Evolutionary conservation across 2,113 vertebrate genomes (phyloP).

Genomic region (Genyomyrus donnyi): DNA sequence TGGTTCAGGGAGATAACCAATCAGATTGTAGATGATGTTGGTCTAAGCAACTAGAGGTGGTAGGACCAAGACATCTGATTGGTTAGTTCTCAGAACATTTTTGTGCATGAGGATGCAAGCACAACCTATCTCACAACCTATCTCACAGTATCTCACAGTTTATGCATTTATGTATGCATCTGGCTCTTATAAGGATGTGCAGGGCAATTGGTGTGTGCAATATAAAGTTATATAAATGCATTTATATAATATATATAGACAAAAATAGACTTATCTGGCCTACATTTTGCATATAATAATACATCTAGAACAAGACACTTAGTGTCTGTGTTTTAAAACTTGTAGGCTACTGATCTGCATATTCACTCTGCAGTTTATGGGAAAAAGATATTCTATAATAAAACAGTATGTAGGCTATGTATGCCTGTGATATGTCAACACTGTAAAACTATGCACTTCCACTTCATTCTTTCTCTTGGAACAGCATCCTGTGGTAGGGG

Average conservation of each 20-base stretch:
- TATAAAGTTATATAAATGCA: background rate
- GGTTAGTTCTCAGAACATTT: too few relatives aligned
- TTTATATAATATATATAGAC: background rate
- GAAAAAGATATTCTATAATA: background rate
- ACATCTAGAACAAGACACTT: background rate
- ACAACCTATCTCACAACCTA: background rate
- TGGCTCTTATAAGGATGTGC: background rate
- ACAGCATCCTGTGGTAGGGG: background rate
- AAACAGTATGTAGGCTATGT: background rate
- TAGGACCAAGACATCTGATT: too few relatives aligned
- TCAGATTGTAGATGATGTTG: too few relatives aligned
- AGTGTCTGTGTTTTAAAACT: background rate
- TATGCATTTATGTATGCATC: background rate
- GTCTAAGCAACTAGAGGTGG: too few relatives aligned
- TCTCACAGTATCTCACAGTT: background rate
- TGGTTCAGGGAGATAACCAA: too few relatives aligned
- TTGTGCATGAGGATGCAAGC: background rate
- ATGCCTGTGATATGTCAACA: background rate
- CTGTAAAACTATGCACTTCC: background rate
- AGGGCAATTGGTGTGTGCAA: background rate
- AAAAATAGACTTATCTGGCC: background rate
- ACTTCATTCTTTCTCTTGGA: background rate
- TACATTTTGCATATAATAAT: background rate
- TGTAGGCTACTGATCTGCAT: background rate
- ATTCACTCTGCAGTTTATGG: background rate